phyloP scores from a whole-genome alignment of 2,797 vertebrate genomes.

The Acipenser oxyrinchus region DNA sequence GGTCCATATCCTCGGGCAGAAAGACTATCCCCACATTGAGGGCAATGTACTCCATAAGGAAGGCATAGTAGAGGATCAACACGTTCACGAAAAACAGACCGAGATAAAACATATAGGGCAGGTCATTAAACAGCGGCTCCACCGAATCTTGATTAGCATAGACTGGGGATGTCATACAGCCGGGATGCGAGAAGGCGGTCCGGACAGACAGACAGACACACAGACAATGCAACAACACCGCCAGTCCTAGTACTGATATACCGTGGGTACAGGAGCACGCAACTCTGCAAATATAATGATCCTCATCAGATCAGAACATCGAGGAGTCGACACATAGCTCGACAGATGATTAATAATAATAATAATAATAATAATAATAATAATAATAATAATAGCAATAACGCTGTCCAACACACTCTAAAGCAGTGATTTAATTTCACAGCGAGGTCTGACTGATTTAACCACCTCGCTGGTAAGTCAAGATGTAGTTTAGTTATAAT shows the following conservation, averaged over 20 bases:
- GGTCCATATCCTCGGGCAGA: constrained; percentile 94
- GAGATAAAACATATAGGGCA: constrained; percentile 97
- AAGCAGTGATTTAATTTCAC: no score
- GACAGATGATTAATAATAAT: no score
- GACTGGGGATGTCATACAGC: constrained; percentile 66
- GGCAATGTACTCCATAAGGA: constrained; percentile 96
- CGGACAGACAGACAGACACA: neutral
- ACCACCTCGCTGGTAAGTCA: no score
- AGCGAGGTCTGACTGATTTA: no score
- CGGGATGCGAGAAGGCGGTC: constrained; percentile 28
- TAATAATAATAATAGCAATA: no score
- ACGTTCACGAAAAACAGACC: constrained; percentile 94
- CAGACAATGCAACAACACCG: neutral
- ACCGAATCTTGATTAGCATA: constrained; percentile 79
- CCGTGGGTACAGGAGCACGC: no score
- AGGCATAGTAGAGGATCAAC: constrained; percentile 92
- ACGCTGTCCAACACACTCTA: no score
- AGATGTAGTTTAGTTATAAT: no score
- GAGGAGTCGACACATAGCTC: no score
- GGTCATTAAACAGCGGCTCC: constrained; percentile 70
- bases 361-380: no score
- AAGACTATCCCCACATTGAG: constrained; percentile 96
- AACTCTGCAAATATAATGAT: no score
- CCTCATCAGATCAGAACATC: no score
- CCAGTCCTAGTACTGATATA: neutral